A percentile compares a stretch with the other conserved stretches of the same genome.
phyloP scores from a whole-genome alignment of 2,113 vertebrate genomes.

The Chinchilla lanigera region DNA sequence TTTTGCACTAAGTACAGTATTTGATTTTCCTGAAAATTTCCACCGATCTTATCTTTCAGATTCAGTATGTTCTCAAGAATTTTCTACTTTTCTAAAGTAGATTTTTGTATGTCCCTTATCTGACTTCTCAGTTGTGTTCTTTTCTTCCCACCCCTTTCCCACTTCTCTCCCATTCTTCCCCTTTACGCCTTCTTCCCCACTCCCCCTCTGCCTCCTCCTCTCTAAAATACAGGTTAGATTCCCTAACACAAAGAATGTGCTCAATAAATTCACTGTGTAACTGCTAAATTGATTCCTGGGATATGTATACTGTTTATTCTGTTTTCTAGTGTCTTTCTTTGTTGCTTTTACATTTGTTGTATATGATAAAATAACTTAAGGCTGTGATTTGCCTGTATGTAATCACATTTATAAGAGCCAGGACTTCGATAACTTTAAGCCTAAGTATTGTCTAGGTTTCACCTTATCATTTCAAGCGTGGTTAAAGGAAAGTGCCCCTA shows the following conservation, averaged over 20 bases:
- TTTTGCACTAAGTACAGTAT: neutral
- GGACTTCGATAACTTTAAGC: neutral
- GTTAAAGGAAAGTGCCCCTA: neutral
- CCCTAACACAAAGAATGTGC: neutral
- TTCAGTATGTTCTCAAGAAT: neutral
- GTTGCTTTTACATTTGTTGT: constrained; percentile 37
- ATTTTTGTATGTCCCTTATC: neutral
- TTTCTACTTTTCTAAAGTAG: neutral
- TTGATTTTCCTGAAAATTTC: neutral
- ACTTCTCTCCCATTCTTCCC: neutral
- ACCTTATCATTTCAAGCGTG: neutral
- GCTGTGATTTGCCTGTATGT: neutral
- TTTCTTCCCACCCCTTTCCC: neutral
- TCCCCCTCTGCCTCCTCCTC: neutral
- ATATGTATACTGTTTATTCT: neutral
- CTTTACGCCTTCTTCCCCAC: neutral
- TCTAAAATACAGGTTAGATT: neutral
- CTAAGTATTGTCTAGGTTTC: neutral
- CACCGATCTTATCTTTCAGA: neutral
- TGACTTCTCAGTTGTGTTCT: neutral
- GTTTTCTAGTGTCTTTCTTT: neutral
- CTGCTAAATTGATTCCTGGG: neutral
- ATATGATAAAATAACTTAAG: neutral
- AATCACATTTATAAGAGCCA: neutral
- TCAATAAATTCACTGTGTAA: neutral